Evolutionary conservation across 2,888 invertebrate genomes (phyloP).

Genomic region (Adelphocoris suturalis): DNA sequence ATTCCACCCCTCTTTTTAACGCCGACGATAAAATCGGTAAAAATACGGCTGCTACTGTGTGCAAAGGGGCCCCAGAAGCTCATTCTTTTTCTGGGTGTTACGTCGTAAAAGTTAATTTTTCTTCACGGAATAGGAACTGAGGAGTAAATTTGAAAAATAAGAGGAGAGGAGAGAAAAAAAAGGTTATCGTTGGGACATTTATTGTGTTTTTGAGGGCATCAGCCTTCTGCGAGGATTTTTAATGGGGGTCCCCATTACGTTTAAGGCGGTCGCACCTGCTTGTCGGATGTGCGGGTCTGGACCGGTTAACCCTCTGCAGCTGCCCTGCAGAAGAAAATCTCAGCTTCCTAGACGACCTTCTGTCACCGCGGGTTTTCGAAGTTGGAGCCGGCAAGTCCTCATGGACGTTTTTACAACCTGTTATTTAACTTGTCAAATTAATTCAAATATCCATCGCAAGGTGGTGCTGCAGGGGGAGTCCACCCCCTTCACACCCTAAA

Average conservation of each 20-base stretch:
- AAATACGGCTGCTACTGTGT: no score
- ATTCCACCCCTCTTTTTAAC: no score
- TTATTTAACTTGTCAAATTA: no score
- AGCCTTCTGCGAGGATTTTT: conserved; percentile 21
- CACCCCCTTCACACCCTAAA: no score
- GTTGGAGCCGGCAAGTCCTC: no score
- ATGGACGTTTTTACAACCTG: no score
- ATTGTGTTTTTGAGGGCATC: conserved; percentile 35
- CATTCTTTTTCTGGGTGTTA: neutral
- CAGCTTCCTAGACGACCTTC: neutral
- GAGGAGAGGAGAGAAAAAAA: neutral
- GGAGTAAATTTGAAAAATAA: neutral
- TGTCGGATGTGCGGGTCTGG: neutral
- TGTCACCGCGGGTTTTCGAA: no score
- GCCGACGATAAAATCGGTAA: no score
- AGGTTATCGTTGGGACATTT: neutral
- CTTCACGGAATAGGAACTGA: neutral
- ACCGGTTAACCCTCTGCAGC: conserved; percentile 21
- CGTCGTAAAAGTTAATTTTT: neutral
- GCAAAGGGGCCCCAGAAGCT: neutral
- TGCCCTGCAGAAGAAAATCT: neutral
- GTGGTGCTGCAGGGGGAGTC: no score
- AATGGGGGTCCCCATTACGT: neutral
- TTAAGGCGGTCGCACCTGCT: neutral
- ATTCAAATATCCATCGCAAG: no score